phyloP scores from a whole-genome alignment of 2,888 invertebrate genomes.

The Perizoma affinitatum region DNA sequence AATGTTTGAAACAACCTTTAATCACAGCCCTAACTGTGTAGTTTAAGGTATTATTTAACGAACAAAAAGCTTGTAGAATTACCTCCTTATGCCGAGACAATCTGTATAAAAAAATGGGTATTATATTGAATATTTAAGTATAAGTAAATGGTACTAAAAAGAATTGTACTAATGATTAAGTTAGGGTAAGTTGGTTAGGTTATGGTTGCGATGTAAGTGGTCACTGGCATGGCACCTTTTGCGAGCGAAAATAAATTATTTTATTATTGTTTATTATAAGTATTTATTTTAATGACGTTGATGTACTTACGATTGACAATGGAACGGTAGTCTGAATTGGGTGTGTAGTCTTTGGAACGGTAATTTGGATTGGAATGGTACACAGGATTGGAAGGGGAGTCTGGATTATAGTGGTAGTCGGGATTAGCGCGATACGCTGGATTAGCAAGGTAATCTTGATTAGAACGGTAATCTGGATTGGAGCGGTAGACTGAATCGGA shows the following conservation, averaged over 20 bases:
- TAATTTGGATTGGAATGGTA: conserved; percentile 13
- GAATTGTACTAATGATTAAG: too few relatives aligned
- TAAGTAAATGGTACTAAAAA: too few relatives aligned
- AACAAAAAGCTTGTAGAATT: too few relatives aligned
- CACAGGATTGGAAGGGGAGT: conserved; percentile 16
- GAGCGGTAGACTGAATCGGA: conserved; percentile 12
- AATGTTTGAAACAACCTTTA: too few relatives aligned
- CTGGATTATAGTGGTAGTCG: conserved; percentile 12
- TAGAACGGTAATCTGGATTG: conserved; percentile 16
- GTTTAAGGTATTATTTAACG: too few relatives aligned
- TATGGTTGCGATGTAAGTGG: not conserved
- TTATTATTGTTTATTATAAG: not conserved
- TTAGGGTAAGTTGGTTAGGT: too few relatives aligned
- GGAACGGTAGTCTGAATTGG: conserved; percentile 3
- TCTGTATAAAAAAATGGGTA: too few relatives aligned
- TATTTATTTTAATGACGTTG: not conserved
- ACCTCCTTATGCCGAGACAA: too few relatives aligned
- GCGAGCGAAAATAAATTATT: too few relatives aligned
- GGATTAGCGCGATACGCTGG: conserved; percentile 9
- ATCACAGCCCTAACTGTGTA: too few relatives aligned
- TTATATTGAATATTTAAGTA: too few relatives aligned
- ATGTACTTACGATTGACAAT: conserved; percentile 22
- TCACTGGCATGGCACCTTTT: not conserved
- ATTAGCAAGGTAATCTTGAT: conserved; percentile 13
- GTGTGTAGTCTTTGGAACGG: too few relatives aligned